Evolutionary conservation across 2,797 vertebrate species (phyloP).

Genomic region (Saxicola maurus): DNA sequence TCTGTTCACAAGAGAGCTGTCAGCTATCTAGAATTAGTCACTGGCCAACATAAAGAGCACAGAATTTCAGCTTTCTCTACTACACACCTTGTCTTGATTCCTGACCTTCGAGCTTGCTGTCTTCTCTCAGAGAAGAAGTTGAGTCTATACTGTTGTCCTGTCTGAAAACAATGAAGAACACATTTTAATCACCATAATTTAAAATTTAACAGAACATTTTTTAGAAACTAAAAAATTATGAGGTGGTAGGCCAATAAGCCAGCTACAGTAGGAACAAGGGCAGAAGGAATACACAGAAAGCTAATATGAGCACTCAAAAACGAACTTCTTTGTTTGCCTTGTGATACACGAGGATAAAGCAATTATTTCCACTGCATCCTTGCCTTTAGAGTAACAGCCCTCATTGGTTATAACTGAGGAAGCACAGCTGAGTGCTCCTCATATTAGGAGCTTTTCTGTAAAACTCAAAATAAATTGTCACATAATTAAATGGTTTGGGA

Average conservation of each 20-base stretch:
- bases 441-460: not conserved
- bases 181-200: not conserved
- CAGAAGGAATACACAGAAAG: not conserved
- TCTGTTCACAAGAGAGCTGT: not conserved
- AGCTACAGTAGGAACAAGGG: not conserved
- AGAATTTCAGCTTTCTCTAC: not conserved
- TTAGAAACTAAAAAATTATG: not conserved
- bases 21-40: not conserved
- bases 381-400: not conserved
- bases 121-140: slow-evolving; percentile 84
- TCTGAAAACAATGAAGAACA: slow-evolving; percentile 69
- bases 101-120: slow-evolving; percentile 74
- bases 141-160: slow-evolving; percentile 90
- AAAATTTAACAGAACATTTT: not conserved
- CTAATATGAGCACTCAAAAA: not conserved
- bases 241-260: not conserved
- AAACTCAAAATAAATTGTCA: not conserved
- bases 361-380: not conserved
- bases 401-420: not conserved
- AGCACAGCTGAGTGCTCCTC: not conserved
- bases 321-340: not conserved
- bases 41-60: not conserved
- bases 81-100: slow-evolving; percentile 86
- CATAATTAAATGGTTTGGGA: not conserved
- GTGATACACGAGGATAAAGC: not conserved